These are phyloP conservation scores for Limnephilus lunatus DNA, from an alignment of 2,888 invertebrate genomes.

Conservation along the genomic window DNA sequence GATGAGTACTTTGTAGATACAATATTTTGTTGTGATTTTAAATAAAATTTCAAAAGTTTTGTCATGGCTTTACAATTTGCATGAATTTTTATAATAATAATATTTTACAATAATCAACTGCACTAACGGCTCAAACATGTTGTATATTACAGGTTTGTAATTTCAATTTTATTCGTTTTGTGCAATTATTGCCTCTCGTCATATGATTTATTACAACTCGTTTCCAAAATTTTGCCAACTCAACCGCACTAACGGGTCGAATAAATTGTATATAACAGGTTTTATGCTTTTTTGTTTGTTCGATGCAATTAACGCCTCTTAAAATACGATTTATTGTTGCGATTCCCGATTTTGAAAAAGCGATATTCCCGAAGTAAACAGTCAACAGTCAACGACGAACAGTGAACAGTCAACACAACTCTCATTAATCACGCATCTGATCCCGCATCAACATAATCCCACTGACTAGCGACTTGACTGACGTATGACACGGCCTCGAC, in stretches of 20 bases:
- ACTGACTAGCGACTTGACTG: conserved; percentile 9
- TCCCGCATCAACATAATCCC: conserved; percentile 47
- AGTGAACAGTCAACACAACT: not conserved
- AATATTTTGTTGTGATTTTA: not conserved
- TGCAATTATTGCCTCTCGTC: not conserved
- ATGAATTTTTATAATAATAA: not conserved
- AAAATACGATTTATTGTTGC: not conserved
- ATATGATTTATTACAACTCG: not conserved
- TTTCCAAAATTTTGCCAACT: not conserved
- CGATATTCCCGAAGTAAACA: not conserved
- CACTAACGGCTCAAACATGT: not conserved
- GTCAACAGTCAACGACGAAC: not conserved
- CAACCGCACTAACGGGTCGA: not conserved
- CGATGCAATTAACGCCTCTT: not conserved
- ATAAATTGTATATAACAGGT: not conserved
- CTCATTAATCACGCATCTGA: conserved; percentile 44
- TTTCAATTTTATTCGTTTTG: not conserved
- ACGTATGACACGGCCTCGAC: conserved; percentile 32
- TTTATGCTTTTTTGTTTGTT: not conserved
- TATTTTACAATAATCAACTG: not conserved
- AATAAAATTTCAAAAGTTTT: not conserved
- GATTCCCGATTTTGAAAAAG: not conserved
- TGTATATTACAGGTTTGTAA: not conserved
- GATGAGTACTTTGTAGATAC: not conserved
- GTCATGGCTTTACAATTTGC: not conserved